phyloP scores from a whole-genome alignment of 2,888 invertebrate genomes.

The Lasioglossum villosulum region DNA sequence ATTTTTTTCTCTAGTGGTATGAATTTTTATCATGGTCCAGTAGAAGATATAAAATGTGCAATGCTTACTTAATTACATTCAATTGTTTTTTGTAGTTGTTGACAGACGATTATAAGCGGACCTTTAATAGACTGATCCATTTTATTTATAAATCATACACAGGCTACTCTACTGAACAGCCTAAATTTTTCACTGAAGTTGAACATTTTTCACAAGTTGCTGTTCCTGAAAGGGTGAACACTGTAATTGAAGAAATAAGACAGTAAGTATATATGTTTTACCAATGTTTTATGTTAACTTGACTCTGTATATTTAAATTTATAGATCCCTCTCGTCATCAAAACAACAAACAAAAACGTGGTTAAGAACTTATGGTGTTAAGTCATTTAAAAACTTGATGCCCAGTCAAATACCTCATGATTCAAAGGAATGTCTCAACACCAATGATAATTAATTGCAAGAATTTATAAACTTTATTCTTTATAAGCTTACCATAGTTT shows the following conservation, averaged over 20 bases:
- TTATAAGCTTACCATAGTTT: slow-evolving; percentile 20
- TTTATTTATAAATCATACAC: slow-evolving; percentile 67
- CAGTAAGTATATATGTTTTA: slow-evolving; percentile 54
- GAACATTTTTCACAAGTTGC: slow-evolving; percentile 61
- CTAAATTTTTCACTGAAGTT: slow-evolving; percentile 65
- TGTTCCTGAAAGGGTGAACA: slow-evolving; percentile 63
- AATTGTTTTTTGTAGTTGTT: slow-evolving; percentile 66
- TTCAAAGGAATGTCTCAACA: not conserved
- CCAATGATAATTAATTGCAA: not conserved
- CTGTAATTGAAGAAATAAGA: slow-evolving; percentile 67
- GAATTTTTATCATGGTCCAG: not conserved
- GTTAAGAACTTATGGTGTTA: slow-evolving; percentile 56
- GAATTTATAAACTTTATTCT: not conserved
- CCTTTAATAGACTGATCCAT: slow-evolving; percentile 64
- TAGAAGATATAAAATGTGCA: not conserved
- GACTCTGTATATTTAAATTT: slow-evolving; percentile 27
- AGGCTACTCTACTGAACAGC: slow-evolving; percentile 60
- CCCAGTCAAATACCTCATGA: slow-evolving; percentile 57
- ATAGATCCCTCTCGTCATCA: slow-evolving; percentile 67
- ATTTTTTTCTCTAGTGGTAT: slow-evolving; percentile 79
- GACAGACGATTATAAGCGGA: slow-evolving; percentile 71
- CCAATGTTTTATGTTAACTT: slow-evolving; percentile 3
- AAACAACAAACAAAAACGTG: slow-evolving; percentile 64
- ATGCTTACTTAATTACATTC: not conserved
- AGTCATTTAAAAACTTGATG: slow-evolving; percentile 65